Base-by-base conservation (phyloP, 2,797 vertebrate species). In the Enteromius viviparus region DNA sequence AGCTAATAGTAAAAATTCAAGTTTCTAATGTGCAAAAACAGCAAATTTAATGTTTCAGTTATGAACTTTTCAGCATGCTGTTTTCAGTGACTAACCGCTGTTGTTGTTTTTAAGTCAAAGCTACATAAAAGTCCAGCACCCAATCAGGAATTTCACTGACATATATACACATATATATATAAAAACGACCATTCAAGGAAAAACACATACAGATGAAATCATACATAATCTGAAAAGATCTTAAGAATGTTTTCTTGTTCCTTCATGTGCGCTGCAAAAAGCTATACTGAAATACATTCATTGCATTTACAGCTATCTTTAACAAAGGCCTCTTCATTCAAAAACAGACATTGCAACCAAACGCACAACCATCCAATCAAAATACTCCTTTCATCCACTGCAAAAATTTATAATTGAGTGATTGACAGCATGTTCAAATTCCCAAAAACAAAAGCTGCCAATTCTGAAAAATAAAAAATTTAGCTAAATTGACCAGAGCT, bases 221-320 rank as follows among this genome's bases (percentile, higher is more conserved):
- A 29, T 75, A 53, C 58, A 81, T 29, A 29, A 75, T 40, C 7
- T 51, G 53, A 51, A 64, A 74, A 26, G 12, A 8, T 69, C 23
- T 70, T 58, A 55, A 40, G 12, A 34, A 62, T 17, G 14, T 34
- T 23, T 60, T 47, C 17, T 60, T 60, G 51, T 17, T 34, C 29
- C 32, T 51, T 15, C 42, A 81, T 14, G 12, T 75, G 60, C 21
- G 80, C 60, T 51, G 3, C n/a, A 42, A 64, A 64, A 65, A 81
- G 55, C 80, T 37, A 23, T 55, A 65, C 71, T 29, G 60, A 75
- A 82, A 76, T 66, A 82, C 71, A 82, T 82, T 82, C 60, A 76
- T 65, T 72, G 55, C 58, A 37, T 55, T 65, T 53, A 72, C 37
- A 17, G 9, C 69, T 37, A 17, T 72, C 17, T 32, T 71, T 29